Conservation (phyloP, 2,888 invertebrate genomes). For the Scaptomyza reducta region DNA sequence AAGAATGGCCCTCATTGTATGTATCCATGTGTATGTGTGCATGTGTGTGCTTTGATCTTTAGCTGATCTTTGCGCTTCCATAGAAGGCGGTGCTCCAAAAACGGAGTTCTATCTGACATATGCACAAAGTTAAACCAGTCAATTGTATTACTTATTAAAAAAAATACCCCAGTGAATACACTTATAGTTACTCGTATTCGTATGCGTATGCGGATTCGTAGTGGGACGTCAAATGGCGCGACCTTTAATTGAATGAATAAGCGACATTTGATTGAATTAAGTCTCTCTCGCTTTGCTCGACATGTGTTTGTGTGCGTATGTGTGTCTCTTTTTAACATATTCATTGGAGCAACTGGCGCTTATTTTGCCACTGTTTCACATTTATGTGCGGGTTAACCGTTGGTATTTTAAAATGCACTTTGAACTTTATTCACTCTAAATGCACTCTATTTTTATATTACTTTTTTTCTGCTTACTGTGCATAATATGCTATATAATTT, state of each 20-base stretch:
- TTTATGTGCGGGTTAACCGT: slow-evolving; percentile 42
- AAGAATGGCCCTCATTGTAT: slow-evolving; percentile 71
- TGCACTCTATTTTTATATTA: slow-evolving; percentile 20
- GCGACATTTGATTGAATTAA: slow-evolving; percentile 81
- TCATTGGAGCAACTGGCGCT: slow-evolving; percentile 41
- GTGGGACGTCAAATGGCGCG: slow-evolving; percentile 78
- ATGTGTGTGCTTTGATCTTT: slow-evolving; percentile 42
- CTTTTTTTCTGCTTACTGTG: slow-evolving; percentile 8
- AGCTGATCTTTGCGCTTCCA: slow-evolving; percentile 30
- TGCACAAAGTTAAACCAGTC: slow-evolving; percentile 68
- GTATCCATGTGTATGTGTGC: background rate
- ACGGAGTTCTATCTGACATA: slow-evolving; percentile 30
- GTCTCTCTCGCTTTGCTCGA: slow-evolving; percentile 27
- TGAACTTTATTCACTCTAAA: slow-evolving; percentile 47
- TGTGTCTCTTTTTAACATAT: slow-evolving; percentile 24
- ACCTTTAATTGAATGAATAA: slow-evolving; percentile 82
- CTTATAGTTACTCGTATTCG: slow-evolving; percentile 21
- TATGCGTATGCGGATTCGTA: slow-evolving; percentile 35
- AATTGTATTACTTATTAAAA: slow-evolving; percentile 72
- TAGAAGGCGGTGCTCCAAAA: background rate
- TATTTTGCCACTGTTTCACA: slow-evolving; percentile 36
- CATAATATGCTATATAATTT: background rate
- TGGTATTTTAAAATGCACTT: slow-evolving; percentile 62
- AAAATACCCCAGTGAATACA: slow-evolving; percentile 1
- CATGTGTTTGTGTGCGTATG: slow-evolving; percentile 10